Evolutionary conservation across 2,113 vertebrate genomes (phyloP), one percentile per base, ranked within the genome.

Genomic region (Scytalopus superciliaris): DNA sequence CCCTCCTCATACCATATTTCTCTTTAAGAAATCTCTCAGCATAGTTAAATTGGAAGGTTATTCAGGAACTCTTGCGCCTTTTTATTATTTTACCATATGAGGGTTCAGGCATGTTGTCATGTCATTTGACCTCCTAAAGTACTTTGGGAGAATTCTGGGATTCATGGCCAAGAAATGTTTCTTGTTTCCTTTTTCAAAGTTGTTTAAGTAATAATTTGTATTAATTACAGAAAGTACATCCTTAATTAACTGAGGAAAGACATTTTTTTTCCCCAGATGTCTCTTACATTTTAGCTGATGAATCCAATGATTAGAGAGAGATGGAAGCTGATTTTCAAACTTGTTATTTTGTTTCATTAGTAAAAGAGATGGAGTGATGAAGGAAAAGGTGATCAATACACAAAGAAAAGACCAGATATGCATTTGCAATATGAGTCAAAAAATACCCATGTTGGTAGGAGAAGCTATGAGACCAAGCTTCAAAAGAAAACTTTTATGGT

Each of bases 11-110:
- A 57, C 57, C n/a, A n/a, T 27, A 69, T 59, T 97, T 94, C 72
- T 92, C 66, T 73, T 86, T 88, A 72, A 94, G 92, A 93, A 90
- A 77, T 86, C 45, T 68, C 79, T 94, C 57, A 86, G 83, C 75
- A 72, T 33, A 28, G 57, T 68, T 70, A 63, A 90, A 92, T 55
- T 78, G 86, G 72, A 95, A 87, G 7, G 1, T 22, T 78, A 33
- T 52, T 86, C 50, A 84, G 52, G 50, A 94, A 81, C 83, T n/a
- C 60, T 95, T 93, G 42, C 0, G 53, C 57, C 40, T 78, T 75
- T 79, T 93, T 89, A 96, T 95, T 94, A 77, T 94, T 96, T 92
- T 86, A 95, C 91, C 96, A 94, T 94, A 74, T 89, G 94, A 89
- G 56, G 13, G 50, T 74, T 90, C 64, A 92, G 94, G 86, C 91